Evolutionary conservation across 1,140 invertebrate species (phyloP), one percentile per base, ranked within the genome.

Genomic region (Conopomorpha cramerella): DNA sequence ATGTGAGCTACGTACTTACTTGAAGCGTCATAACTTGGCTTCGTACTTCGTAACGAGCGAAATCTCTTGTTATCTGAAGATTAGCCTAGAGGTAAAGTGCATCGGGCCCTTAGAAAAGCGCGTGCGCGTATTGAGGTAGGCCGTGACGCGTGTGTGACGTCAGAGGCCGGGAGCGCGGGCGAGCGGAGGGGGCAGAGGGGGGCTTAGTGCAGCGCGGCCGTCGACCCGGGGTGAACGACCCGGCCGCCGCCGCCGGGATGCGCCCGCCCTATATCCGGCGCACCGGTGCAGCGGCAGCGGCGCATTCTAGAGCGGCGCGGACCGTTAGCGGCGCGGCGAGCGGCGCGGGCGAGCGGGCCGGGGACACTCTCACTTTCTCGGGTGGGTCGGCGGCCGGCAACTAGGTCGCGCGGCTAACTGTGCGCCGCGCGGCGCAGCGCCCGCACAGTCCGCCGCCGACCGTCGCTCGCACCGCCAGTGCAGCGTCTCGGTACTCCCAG

Each of bases 281-380:
- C 63, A 70, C 62, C 68, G 70, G 72, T 74, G 66, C 72, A 70
- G 63, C 60, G 57, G 62, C 67, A 55, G 60, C 65, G 55, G 57
- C 67, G 65, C 60, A 71, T 72, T 73, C 68, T 72, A 70, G 67
- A 77, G 60, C 71, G 67, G 52, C 61, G 60, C 47, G 65, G 62
- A 67, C 66, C 68, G 68, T 70, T 73, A 72, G 65, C 52, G 60
- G 65, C 53, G 49, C 46, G 47, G 25, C 32, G 38, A 49, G 47
- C 38, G 39, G 16, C 34, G 30, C 45, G 37, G 14, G 48, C 37
- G 49, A 39, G 54, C 51, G 55, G 59, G 41, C 35, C 45, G 50
- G 50, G 45, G 66, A 59, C 63, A 81, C 81, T 83, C 81, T 82
- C 80, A 83, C 81, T 83, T 82, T 82, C 81, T 82, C 80, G 77